Evolutionary conservation across 2,113 vertebrate genomes (phyloP).

Genomic region (Triplophysa tibetana): DNA sequence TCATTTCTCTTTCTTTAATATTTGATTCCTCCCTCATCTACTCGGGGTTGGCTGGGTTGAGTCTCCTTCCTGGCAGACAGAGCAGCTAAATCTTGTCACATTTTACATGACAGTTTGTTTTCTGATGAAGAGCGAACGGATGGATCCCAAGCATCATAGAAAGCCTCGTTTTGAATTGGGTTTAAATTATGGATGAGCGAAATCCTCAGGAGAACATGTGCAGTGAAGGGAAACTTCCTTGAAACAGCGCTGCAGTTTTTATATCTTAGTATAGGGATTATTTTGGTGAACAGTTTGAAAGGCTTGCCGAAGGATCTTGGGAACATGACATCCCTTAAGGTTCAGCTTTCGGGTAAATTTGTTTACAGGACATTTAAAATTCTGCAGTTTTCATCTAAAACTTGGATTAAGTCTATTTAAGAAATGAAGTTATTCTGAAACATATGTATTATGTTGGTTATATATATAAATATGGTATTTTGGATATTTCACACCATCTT

Average conservation of each 20-base stretch:
- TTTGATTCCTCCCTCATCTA: conserved; percentile 1
- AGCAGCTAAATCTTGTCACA: conserved; percentile 20
- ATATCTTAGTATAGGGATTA: not conserved
- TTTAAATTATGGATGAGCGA: conserved; percentile 37
- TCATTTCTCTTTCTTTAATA: not conserved
- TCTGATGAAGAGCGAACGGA: not conserved
- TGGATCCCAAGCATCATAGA: not conserved
- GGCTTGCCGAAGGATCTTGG: not conserved
- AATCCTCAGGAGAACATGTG: conserved; percentile 18
- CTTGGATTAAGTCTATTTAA: not conserved
- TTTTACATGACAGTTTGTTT: conserved; percentile 26
- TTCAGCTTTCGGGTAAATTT: not conserved
- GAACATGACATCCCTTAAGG: not conserved
- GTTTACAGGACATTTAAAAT: not conserved
- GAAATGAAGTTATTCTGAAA: not conserved
- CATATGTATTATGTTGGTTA: not conserved
- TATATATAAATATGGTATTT: too few species aligned
- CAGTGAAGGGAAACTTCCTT: conserved; percentile 2
- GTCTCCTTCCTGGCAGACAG: not conserved
- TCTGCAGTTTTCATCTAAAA: not conserved
- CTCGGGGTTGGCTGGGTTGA: too few species aligned
- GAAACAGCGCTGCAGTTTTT: not conserved
- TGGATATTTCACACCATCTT: too few species aligned
- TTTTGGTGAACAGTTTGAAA: conserved; percentile 13
- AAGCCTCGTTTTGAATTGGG: conserved; percentile 3